phyloP scores from a whole-genome alignment of 2,797 vertebrate genomes.

The Tamandua tetradactyla region DNA sequence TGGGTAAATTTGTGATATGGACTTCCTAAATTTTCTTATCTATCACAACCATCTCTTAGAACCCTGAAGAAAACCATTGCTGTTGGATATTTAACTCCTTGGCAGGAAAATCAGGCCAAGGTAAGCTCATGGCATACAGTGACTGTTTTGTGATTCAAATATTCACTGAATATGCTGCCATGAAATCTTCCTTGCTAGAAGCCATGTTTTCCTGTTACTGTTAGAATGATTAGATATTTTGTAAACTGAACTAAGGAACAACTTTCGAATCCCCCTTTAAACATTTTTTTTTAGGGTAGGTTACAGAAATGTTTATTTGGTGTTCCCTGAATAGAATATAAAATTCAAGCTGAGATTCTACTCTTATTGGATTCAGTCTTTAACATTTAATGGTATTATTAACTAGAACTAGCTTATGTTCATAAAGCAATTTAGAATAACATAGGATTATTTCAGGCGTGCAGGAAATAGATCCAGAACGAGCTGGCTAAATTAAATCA shows the following conservation, averaged over 20 bases:
- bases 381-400: conserved; percentile 44
- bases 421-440: conserved; percentile 57
- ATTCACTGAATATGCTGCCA: not conserved
- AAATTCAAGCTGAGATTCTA: not conserved
- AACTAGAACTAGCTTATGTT: not conserved
- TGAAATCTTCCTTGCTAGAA: conserved; percentile 47
- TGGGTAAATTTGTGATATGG: conserved; percentile 57
- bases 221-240: not conserved
- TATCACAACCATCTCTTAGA: conserved; percentile 61
- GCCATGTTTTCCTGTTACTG: not conserved
- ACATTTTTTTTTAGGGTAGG: not conserved
- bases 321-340: conserved; percentile 66
- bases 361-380: not conserved
- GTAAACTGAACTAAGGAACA: not conserved
- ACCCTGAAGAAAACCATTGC: conserved; percentile 76
- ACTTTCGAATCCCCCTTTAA: not conserved
- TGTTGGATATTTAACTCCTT: conserved; percentile 78
- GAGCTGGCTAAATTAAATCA: conserved; percentile 43
- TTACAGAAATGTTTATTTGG: not conserved
- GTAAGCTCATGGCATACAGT: not conserved
- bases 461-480: not conserved
- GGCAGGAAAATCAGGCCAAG: conserved; percentile 75
- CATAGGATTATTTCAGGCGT: not conserved
- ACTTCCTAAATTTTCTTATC: conserved; percentile 78
- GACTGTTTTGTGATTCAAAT: not conserved